A percentile compares a stretch with the other conserved stretches of the same genome.
These are phyloP conservation scores for Cremastinae sp. DNA, from an alignment of 2,888 invertebrate species.

Conservation along the genomic window DNA sequence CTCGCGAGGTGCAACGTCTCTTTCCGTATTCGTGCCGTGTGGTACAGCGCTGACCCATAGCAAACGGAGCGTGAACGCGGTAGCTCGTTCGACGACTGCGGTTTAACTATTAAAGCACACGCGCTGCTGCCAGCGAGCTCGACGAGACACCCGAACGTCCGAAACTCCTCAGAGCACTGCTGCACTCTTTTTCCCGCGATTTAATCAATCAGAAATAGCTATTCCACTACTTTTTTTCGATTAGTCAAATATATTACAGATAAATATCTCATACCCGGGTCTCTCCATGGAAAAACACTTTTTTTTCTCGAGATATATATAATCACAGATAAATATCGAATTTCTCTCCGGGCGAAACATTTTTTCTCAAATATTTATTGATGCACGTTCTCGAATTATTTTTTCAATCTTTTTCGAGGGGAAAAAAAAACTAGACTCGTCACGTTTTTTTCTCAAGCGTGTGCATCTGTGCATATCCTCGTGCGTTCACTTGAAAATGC, in stretches of 20 bases:
- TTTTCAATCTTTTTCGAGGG: neutral
- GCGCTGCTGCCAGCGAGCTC: slow-evolving; percentile 19
- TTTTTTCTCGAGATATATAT: no score
- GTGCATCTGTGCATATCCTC: slow-evolving; percentile 6
- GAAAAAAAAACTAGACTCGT: slow-evolving; percentile 1
- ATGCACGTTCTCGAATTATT: no score
- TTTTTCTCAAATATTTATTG: no score
- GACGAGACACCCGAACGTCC: slow-evolving; percentile 10
- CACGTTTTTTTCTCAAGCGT: slow-evolving; percentile 12
- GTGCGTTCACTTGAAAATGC: slow-evolving; percentile 40
- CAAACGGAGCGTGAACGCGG: slow-evolving; percentile 72
- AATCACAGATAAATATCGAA: no score
- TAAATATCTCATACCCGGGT: no score
- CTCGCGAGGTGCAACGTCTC: slow-evolving; percentile 25
- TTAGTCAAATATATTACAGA: no score
- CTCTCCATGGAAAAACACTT: no score
- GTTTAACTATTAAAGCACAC: slow-evolving; percentile 59
- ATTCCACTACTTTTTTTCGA: no score
- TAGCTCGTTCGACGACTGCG: slow-evolving; percentile 65
- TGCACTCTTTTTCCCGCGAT: no score
- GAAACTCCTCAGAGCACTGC: neutral
- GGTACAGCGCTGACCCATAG: slow-evolving; percentile 60
- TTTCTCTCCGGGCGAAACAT: no score
- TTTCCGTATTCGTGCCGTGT: slow-evolving; percentile 11
- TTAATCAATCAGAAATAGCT: no score